Evolutionary conservation across 2,113 vertebrate species (phyloP).

Genomic region (Melanerpes aurifrons): DNA sequence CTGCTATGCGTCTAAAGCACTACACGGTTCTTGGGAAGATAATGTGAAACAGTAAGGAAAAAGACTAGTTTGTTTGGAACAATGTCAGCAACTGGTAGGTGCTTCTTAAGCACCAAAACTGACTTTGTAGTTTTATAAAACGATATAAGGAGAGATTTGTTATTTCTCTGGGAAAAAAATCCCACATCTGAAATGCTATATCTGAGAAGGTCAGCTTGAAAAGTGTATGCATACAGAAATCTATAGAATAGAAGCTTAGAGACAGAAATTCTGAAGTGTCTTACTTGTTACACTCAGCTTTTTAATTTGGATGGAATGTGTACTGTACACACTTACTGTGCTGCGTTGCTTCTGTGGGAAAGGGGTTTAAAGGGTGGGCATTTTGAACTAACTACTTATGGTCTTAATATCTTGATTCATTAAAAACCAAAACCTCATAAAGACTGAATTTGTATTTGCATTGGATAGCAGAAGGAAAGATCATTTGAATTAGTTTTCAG

Average conservation of each 20-base stretch:
- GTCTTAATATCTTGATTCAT: background rate
- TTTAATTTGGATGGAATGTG: background rate
- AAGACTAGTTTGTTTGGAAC: background rate
- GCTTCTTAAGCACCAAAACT: background rate
- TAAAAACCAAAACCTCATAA: fast-evolving
- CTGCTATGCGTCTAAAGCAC: background rate
- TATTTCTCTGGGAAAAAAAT: background rate
- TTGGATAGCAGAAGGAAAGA: background rate
- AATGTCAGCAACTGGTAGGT: background rate
- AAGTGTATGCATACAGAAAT: background rate
- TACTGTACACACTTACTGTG: background rate
- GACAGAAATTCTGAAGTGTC: background rate
- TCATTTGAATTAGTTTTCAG: background rate
- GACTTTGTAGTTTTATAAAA: background rate
- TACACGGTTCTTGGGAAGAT: background rate
- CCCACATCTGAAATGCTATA: background rate
- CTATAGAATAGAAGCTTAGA: background rate
- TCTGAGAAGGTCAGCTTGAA: background rate
- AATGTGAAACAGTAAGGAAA: background rate
- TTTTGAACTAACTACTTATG: background rate
- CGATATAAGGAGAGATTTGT: background rate
- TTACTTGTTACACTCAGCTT: background rate
- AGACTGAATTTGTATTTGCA: background rate
- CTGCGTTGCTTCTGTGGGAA: background rate
- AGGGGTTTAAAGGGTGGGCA: fast-evolving